phyloP scores from a whole-genome alignment of 2,113 vertebrate genomes.

The Sarotherodon lohbergeri region DNA sequence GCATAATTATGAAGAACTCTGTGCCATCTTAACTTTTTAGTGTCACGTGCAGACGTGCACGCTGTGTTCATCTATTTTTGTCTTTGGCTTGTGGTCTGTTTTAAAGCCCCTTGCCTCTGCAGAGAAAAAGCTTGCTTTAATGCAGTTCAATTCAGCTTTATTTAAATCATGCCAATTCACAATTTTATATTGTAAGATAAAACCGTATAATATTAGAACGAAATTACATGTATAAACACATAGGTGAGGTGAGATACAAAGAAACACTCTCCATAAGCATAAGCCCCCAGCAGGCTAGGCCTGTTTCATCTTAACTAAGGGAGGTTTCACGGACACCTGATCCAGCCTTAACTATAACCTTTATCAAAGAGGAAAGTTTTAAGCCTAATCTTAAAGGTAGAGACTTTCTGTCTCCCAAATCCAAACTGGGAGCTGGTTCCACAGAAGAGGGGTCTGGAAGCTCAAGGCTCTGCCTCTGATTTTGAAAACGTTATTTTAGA shows the following conservation, averaged over 20 bases:
- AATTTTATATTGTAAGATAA: not conserved
- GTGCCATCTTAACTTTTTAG: not conserved
- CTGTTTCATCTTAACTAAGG: not conserved
- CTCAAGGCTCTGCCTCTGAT: not conserved
- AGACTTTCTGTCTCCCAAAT: too few species aligned
- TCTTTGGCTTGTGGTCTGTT: not conserved
- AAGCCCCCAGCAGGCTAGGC: not conserved
- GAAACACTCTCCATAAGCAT: not conserved
- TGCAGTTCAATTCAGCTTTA: not conserved
- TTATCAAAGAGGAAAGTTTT: not conserved
- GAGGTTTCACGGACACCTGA: not conserved
- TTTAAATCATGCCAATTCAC: accelerated
- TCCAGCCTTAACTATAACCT: not conserved
- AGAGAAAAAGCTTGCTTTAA: not conserved
- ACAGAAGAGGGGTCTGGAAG: not conserved
- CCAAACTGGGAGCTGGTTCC: not conserved
- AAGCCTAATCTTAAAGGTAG: not conserved
- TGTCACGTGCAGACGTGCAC: not conserved
- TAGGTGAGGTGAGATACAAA: not conserved
- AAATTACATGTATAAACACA: not conserved
- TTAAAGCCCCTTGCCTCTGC: constrained; percentile 12
- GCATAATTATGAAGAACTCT: not conserved
- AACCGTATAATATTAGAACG: not conserved
- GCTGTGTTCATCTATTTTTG: not conserved
- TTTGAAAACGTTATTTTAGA: not conserved